Evolutionary conservation across 2,797 vertebrate genomes (phyloP), one percentile per base, ranked within the genome.

Genomic region (Eurystomus glaucurus): DNA sequence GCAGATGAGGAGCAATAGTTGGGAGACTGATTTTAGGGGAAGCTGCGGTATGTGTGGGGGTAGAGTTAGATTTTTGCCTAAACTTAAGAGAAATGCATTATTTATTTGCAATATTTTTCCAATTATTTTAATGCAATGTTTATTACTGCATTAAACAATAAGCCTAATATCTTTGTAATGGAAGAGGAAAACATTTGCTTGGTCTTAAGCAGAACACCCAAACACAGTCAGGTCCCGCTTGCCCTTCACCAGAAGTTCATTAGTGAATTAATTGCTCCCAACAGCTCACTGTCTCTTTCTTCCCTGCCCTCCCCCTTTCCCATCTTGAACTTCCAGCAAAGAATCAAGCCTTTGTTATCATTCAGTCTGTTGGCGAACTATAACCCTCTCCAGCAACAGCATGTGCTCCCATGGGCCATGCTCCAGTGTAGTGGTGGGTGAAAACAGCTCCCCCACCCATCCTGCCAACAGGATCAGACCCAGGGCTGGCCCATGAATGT

Each of bases 341-440:
- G 96, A 98, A 98, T 95, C 0, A 14, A 81, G 91, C 72, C 97
- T 97, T 98, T 98, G 97, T 98, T 95, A 94, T 90, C 29, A 52
- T 5, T 77, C 52, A 68, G 85, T 86, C 58, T 0, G 28, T 93
- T 91, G 76, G 66, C 96, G 96, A 96, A 95, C 91, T 95, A 80
- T 91, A 61, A 64, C 17, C 55, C 66, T 43, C 81, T 89, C 70
- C 57, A 61, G 80, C 41, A 62, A 75, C 54, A 65, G 84, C 68
- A 19, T 37, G 54, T 4, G 1, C 54, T 33, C 68, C 54, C 33
- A 62, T 16, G 78, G 95, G 81, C 68, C 39, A 64, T 1, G 57
- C 79, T 96, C 80, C 90, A 74, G 45, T n/a, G 76, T 20, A 41
- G 50, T 22, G 14, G 74, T 45, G 62, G 16, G 75, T 68, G 58